phyloP scores from a whole-genome alignment of 2,797 vertebrate species.

The Acridotheres tristis region DNA sequence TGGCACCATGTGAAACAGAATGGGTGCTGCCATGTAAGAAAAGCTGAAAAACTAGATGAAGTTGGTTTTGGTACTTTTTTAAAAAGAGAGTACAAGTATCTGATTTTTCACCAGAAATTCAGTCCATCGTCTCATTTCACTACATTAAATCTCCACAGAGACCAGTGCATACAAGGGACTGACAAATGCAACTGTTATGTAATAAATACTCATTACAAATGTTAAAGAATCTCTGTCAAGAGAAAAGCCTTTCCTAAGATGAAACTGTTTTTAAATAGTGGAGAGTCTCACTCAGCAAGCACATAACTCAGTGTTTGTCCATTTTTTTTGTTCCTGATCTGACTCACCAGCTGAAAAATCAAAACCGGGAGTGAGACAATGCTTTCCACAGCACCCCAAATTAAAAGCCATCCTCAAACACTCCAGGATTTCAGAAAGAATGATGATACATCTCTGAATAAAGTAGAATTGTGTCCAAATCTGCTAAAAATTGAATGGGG shows the following conservation, averaged over 20 bases:
- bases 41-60: not conserved
- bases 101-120: not conserved
- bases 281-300: not conserved
- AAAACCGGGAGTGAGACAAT: not conserved
- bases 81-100: not conserved
- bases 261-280: not conserved
- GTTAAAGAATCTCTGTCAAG: not conserved
- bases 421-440: not conserved
- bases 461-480: not conserved
- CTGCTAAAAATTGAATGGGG: not conserved
- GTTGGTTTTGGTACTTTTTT: not conserved
- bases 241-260: not conserved
- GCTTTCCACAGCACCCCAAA: not conserved
- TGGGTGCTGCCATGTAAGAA: not conserved
- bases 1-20: conserved; percentile 6
- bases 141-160: not conserved
- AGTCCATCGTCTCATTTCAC: not conserved
- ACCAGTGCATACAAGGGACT: not conserved
- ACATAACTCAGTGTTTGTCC: not conserved
- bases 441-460: not conserved
- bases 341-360: not conserved
- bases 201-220: not conserved
- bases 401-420: not conserved
- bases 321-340: not conserved
- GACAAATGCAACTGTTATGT: not conserved